Evolutionary conservation across 2,888 invertebrate species (phyloP).

Genomic region (Tinea semifulvella): DNA sequence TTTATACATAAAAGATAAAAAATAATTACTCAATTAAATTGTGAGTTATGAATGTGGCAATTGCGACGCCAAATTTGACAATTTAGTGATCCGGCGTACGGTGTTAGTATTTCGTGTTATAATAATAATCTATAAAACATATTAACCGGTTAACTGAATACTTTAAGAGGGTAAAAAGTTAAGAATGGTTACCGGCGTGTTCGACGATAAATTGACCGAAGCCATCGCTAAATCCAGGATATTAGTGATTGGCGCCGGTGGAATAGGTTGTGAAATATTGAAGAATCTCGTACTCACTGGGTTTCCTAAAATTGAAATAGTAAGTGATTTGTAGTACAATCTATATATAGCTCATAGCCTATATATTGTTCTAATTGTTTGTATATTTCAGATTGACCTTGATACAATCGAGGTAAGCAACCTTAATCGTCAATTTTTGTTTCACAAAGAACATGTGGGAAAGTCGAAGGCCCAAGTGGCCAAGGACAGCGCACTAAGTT

Average conservation of each 20-base stretch:
- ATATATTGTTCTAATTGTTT: neutral
- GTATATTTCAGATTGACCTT: slow-evolving; percentile 88
- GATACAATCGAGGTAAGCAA: slow-evolving; percentile 99
- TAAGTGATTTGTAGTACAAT: slow-evolving; percentile 65
- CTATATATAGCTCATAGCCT: neutral
- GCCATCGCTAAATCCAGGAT: slow-evolving; percentile 77
- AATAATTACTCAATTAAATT: too few relatives aligned
- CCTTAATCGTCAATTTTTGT: slow-evolving; percentile 98
- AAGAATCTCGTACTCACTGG: slow-evolving; percentile 97
- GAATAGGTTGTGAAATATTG: slow-evolving; percentile 98
- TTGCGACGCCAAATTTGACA: too few relatives aligned
- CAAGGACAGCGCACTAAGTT: slow-evolving; percentile 84
- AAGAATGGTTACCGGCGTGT: slow-evolving; percentile 66
- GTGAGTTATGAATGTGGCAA: too few relatives aligned
- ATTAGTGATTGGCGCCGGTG: slow-evolving; percentile 95
- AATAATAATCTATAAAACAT: too few relatives aligned
- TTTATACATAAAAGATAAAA: too few relatives aligned
- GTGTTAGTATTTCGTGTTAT: too few relatives aligned
- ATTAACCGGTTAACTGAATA: too few relatives aligned
- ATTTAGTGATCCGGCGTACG: too few relatives aligned
- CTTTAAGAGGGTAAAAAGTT: too few relatives aligned
- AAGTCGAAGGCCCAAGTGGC: slow-evolving; percentile 96
- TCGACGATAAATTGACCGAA: slow-evolving; percentile 70
- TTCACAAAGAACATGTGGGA: slow-evolving; percentile 97
- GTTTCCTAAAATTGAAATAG: slow-evolving; percentile 92